Conservation (phyloP, 2,797 vertebrate species). For the Platalea minor region DNA sequence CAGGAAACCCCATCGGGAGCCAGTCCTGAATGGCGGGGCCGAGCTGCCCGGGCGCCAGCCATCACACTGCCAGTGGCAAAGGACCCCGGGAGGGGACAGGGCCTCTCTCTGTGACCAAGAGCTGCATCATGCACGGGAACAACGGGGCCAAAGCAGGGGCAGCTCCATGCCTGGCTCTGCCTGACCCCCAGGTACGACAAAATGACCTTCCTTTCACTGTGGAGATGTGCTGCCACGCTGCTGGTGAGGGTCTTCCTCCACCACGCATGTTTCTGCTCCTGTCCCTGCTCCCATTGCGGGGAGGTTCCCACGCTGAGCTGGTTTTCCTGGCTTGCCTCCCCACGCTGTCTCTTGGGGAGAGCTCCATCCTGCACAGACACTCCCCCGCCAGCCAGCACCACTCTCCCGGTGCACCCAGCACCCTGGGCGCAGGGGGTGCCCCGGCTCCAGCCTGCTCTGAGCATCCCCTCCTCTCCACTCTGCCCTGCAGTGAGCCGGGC, state of each 20-base stretch:
- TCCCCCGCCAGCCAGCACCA: neutral
- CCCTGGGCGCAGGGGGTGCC: too few relatives aligned
- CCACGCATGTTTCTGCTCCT: rapidly evolving
- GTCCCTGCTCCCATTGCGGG: neutral
- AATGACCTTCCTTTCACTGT: neutral
- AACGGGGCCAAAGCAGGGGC: neutral
- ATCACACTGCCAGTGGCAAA: rapidly evolving
- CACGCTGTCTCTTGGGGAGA: neutral
- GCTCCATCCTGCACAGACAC: neutral
- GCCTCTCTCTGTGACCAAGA: neutral
- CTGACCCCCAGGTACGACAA: neutral
- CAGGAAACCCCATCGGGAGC: neutral
- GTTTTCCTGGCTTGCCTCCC: neutral
- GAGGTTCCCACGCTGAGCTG: neutral
- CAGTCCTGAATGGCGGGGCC: neutral
- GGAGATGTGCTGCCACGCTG: neutral
- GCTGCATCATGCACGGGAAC: neutral
- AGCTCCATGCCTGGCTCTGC: neutral
- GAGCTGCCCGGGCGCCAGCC: neutral
- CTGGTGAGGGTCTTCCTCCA: neutral
- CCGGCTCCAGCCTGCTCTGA: neutral
- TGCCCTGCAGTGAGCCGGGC: neutral
- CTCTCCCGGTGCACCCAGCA: neutral
- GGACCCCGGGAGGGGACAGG: neutral
- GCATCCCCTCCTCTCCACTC: neutral